Percentiles rank a stretch among this genome's conserved stretches.
Conservation (phyloP, 2,888 invertebrate species). For the Eupithecia insigniata region DNA sequence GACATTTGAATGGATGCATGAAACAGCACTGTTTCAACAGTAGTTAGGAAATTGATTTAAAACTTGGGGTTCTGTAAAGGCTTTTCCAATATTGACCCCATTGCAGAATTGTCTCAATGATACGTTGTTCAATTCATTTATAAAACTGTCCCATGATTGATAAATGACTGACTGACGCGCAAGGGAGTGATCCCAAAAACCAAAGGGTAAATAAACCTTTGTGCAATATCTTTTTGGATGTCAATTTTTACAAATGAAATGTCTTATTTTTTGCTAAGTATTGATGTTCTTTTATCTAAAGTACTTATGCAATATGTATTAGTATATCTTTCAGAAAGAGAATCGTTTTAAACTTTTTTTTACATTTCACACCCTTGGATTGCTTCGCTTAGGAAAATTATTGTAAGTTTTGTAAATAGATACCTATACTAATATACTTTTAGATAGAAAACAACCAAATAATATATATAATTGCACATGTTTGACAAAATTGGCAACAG, state of each 20-base stretch:
- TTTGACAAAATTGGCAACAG: no score
- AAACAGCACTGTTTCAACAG: slow-evolving; percentile 38
- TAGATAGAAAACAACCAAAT: no score
- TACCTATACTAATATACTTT: no score
- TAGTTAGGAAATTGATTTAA: slow-evolving; percentile 25
- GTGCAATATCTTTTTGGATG: background rate
- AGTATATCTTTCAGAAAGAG: no score
- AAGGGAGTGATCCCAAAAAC: background rate
- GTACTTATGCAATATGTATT: no score
- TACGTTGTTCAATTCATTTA: background rate
- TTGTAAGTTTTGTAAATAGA: no score
- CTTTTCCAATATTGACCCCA: background rate
- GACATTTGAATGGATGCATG: slow-evolving; percentile 45
- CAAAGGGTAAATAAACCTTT: background rate
- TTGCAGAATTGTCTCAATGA: background rate
- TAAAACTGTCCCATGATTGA: background rate
- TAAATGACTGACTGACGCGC: background rate
- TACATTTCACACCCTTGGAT: no score
- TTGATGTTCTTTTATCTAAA: background rate
- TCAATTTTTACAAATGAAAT: background rate
- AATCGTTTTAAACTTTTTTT: no score
- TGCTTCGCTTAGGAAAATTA: no score
- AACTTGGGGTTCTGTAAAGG: background rate
- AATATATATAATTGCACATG: no score
- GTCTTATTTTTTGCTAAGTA: background rate